These are phyloP conservation scores for Diplosoma virens DNA, from an alignment of 23 tunicate species.

Conservation along the genomic window DNA sequence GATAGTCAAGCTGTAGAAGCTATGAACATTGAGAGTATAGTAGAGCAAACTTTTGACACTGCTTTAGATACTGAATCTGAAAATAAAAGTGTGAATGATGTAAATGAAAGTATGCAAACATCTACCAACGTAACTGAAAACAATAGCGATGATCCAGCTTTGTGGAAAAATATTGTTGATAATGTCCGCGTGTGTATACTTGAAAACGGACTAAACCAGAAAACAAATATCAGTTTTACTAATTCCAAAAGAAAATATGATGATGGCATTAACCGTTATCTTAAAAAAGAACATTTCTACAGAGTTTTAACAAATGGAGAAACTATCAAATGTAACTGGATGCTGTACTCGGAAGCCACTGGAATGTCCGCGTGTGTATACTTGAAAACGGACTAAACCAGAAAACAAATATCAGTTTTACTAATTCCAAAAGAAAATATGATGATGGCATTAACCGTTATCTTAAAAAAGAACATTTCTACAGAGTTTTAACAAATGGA, in stretches of 20 bases:
- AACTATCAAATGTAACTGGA: too few species aligned
- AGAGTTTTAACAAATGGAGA: too few species aligned
- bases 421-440: slow-evolving; percentile 11
- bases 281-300: too few species aligned
- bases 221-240: too few species aligned
- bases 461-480: slow-evolving; percentile 19
- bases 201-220: too few species aligned
- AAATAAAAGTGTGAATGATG: slow-evolving; percentile 2
- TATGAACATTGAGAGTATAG: too few species aligned
- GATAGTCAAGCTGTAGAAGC: too few species aligned
- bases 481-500: slow-evolving; percentile 19
- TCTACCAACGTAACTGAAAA: slow-evolving; percentile 10
- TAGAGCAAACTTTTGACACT: slow-evolving; percentile 19
- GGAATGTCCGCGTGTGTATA: background rate
- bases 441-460: background rate
- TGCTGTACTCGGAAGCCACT: too few species aligned
- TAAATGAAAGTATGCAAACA: slow-evolving; percentile 8
- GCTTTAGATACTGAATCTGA: slow-evolving; percentile 6
- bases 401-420: slow-evolving; percentile 22
- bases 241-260: too few species aligned
- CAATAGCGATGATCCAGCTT: slow-evolving; percentile 28
- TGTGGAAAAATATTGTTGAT: too few species aligned
- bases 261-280: too few species aligned
- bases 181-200: too few species aligned
- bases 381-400: slow-evolving; percentile 17